phyloP scores from a whole-genome alignment of 2,797 vertebrate genomes.

The Oreortyx pictus region DNA sequence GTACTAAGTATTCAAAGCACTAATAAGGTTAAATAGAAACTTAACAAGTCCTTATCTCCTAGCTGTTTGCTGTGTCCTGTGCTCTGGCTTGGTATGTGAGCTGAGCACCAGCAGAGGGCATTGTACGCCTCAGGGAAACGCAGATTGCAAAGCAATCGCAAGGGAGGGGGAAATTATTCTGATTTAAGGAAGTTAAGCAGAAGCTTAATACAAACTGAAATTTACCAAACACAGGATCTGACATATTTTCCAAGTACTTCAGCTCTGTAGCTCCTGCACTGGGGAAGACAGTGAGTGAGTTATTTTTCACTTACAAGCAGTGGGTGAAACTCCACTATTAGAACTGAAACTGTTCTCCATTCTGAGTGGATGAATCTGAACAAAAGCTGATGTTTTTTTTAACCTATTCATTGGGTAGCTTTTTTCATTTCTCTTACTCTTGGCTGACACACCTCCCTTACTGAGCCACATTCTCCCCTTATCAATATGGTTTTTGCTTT shows the following conservation, averaged over 20 bases:
- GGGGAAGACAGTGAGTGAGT: background rate
- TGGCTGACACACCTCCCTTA: background rate
- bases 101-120: constrained; percentile 48
- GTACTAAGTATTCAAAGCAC: background rate
- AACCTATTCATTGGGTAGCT: background rate
- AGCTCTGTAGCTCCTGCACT: background rate
- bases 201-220: background rate
- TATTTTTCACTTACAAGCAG: background rate
- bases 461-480: background rate
- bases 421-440: background rate
- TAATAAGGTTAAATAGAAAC: background rate
- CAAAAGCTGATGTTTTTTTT: background rate
- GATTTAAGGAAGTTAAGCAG: background rate
- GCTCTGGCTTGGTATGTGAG: background rate
- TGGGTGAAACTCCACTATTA: background rate
- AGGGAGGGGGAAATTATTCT: background rate
- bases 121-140: background rate
- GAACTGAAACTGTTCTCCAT: background rate
- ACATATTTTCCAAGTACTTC: background rate
- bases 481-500: background rate
- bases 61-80: background rate
- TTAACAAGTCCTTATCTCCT: accelerated
- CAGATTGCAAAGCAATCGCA: background rate
- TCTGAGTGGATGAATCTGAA: background rate
- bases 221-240: background rate